Evolutionary conservation across 2,797 vertebrate species (phyloP).

Genomic region (Sebastes diploproa): DNA sequence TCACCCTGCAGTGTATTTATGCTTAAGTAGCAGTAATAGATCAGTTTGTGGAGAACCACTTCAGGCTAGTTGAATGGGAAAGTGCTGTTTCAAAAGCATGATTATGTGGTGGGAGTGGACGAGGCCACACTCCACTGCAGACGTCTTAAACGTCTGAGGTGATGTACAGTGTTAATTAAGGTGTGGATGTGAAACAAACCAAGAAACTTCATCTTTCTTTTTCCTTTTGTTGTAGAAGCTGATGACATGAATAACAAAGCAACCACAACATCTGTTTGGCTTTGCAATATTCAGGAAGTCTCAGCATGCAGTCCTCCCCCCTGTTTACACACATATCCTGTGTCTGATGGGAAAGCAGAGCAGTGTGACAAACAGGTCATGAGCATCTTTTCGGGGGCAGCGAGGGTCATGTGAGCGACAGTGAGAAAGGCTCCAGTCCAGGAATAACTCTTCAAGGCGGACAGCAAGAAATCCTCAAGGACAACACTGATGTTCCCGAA

Average conservation of each 20-base stretch:
- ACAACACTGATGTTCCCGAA: slow-evolving; percentile 30
- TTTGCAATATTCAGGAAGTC: slow-evolving; percentile 41
- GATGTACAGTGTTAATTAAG: slow-evolving; percentile 21
- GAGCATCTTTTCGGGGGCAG: slow-evolving; percentile 60
- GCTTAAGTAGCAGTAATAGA: slow-evolving; percentile 68
- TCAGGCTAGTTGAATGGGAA: slow-evolving; percentile 30
- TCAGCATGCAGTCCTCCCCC: slow-evolving; percentile 50
- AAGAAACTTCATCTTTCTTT: neutral
- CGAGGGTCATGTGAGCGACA: slow-evolving; percentile 73
- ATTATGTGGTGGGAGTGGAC: slow-evolving; percentile 34
- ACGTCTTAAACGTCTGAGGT: slow-evolving; percentile 7
- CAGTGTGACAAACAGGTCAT: slow-evolving; percentile 66
- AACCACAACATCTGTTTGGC: slow-evolving; percentile 55
- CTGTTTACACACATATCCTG: slow-evolving; percentile 69
- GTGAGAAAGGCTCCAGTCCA: slow-evolving; percentile 37
- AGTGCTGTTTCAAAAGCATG: slow-evolving; percentile 34
- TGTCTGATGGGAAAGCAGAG: slow-evolving; percentile 76
- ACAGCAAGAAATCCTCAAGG: slow-evolving; percentile 47
- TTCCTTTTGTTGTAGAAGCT: neutral
- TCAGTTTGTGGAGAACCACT: slow-evolving; percentile 44
- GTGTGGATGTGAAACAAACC: slow-evolving; percentile 1
- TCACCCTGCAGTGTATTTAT: slow-evolving; percentile 49
- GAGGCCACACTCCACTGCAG: neutral
- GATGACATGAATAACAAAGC: slow-evolving; percentile 18
- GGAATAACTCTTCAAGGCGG: slow-evolving; percentile 40